Evolutionary conservation across 2,888 invertebrate species (phyloP).

Genomic region (Cancer borealis): DNA sequence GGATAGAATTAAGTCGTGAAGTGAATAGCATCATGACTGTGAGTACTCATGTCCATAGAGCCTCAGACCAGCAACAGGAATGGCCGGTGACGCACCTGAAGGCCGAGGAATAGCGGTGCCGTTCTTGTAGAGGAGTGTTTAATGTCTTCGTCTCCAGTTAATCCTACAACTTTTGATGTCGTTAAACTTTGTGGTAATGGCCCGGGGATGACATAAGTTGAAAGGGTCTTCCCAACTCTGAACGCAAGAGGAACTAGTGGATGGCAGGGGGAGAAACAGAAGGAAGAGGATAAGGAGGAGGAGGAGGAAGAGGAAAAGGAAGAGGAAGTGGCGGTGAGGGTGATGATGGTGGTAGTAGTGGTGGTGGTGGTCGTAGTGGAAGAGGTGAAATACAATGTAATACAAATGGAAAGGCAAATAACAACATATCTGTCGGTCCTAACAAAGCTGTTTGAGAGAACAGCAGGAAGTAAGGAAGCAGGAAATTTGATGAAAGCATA

Average conservation of each 20-base stretch:
- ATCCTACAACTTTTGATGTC: conserved; percentile 29
- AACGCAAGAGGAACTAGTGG: neutral
- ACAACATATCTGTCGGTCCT: too few relatives aligned
- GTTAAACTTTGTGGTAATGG: conserved; percentile 33
- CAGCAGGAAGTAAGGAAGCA: too few relatives aligned
- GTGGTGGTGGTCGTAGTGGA: neutral
- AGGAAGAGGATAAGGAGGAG: neutral
- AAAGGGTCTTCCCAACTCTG: neutral
- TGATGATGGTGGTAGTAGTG: neutral
- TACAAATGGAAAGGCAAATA: too few relatives aligned
- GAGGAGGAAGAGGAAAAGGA: neutral
- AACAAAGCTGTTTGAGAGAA: too few relatives aligned
- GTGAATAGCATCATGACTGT: neutral
- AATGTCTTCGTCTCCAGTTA: conserved; percentile 24
- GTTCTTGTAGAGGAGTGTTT: neutral
- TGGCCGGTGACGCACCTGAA: neutral
- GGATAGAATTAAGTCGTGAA: neutral
- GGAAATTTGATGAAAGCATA: too few relatives aligned
- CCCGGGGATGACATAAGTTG: conserved; percentile 35
- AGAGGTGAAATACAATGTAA: neutral
- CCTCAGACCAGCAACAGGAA: neutral
- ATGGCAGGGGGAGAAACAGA: neutral
- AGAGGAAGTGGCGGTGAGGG: neutral
- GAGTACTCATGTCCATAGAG: neutral
- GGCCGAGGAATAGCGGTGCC: neutral